Base-by-base conservation (phyloP, 1,140 invertebrate species). In the Hyles vespertilio region DNA sequence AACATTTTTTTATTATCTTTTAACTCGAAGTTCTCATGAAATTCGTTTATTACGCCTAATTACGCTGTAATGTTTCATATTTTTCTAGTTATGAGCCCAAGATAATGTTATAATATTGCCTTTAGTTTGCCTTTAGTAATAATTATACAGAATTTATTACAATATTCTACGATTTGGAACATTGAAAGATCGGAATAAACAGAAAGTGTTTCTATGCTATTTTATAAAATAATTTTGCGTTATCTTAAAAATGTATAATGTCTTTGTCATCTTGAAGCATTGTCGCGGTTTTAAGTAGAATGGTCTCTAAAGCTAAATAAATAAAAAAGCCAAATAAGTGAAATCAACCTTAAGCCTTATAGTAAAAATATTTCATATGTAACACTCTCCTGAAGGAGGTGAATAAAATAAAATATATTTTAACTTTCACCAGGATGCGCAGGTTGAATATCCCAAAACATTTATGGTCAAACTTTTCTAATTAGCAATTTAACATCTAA, bases 1-100 rank as follows among this genome's bases (percentile, higher is more conserved):
- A 11, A 47, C 54, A 50, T 34, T 54, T 63, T 51, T 63, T 54
- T 48, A 48, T 48, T 46, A 56, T 48, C 56, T 32, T 22, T 56
- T 48, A 8, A 33, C 7, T 33, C 8, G 2, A 32, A 51, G 3
- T 10, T 33, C 5, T 33, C 7, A 0, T 51, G 33, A 10, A 32
- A 51, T 51, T n/a, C n/a, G 46, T n/a, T 48, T 58, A 44, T 32
- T 40, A 8, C 8, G 8, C 36, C 8, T 40, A 40, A 40, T 40
- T 40, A 8, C 36, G 36, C 36, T 40, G 36, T 8, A 8, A 40
- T 40, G 4, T 40, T 40, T 40, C 4, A 40, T 5, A 5, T 8
- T 40, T 40, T 8, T 40, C 8, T 40, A 40, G 8, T 22, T 22
- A 22, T 22, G 22, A 22, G 22, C 22, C 1, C 22, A 22, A 22